Evolutionary conservation across 2,888 invertebrate genomes (phyloP).

Genomic region (Drosophila nr. fundita): DNA sequence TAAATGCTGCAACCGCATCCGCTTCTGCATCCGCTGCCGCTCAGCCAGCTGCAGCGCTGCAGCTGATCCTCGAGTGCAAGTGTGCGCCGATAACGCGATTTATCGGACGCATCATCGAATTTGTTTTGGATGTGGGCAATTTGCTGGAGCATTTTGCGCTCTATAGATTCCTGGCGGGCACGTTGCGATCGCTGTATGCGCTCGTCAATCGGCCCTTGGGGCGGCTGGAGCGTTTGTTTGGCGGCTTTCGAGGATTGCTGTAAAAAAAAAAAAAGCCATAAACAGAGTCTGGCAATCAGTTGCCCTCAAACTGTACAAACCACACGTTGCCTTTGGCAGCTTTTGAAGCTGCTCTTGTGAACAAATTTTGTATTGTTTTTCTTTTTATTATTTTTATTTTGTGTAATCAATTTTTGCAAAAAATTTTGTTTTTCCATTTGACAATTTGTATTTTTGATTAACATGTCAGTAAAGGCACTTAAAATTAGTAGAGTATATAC

Average conservation of each 20-base stretch:
- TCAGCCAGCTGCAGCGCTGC: not conserved
- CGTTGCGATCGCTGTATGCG: conserved; percentile 77
- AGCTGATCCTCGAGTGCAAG: conserved; percentile 76
- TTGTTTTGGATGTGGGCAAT: conserved; percentile 82
- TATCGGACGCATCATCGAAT: conserved; percentile 83
- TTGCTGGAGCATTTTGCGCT: conserved; percentile 82
- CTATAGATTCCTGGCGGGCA: conserved; percentile 82
- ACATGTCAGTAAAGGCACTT: conserved; percentile 54
- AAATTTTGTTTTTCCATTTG: conserved; percentile 79
- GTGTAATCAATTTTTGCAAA: conserved; percentile 55
- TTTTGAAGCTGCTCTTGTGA: conserved; percentile 43
- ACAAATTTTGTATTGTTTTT: conserved; percentile 40
- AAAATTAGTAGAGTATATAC: conserved; percentile 38
- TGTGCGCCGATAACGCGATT: conserved; percentile 85
- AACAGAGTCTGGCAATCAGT: conserved; percentile 19
- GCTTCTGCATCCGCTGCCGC: not conserved
- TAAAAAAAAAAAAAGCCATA: conserved; percentile 24
- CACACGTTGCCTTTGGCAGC: conserved; percentile 31
- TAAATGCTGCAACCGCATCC: not conserved
- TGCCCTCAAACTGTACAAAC: conserved; percentile 39
- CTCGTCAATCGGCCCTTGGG: conserved; percentile 79
- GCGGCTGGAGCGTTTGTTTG: conserved; percentile 70
- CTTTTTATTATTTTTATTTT: conserved; percentile 54
- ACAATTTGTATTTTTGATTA: conserved; percentile 65
- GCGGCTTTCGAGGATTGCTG: conserved; percentile 69